phyloP scores from a whole-genome alignment of 2,113 vertebrate species.

The Scytalopus superciliaris region DNA sequence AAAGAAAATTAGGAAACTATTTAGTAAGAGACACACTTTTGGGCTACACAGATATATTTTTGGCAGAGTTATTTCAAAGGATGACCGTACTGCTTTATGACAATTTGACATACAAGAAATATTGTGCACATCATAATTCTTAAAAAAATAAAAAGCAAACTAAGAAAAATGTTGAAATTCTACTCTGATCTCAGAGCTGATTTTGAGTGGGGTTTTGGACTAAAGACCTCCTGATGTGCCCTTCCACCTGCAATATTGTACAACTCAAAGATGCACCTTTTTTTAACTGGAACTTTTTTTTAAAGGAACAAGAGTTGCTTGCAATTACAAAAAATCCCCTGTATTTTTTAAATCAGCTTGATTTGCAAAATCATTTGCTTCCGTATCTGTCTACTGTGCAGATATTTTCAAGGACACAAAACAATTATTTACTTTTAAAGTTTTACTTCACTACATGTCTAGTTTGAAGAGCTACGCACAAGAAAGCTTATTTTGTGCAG shows the following conservation, averaged over 20 bases:
- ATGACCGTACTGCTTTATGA: not conserved
- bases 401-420: not conserved
- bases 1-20: not conserved
- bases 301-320: not conserved
- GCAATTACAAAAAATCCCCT: not conserved
- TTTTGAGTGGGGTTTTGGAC: not conserved
- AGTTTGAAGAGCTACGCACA: not conserved
- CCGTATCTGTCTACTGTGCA: not conserved
- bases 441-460: not conserved
- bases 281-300: no score
- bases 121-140: not conserved
- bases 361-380: not conserved
- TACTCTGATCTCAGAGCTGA: not conserved
- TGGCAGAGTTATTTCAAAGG: not conserved
- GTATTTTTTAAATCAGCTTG: not conserved
- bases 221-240: not conserved
- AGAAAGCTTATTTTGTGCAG: not conserved
- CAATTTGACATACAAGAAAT: not conserved
- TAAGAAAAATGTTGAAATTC: not conserved
- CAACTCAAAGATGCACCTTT: not conserved
- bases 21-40: not conserved
- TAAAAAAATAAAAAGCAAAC: not conserved
- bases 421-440: not conserved
- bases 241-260: not conserved
- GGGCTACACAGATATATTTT: not conserved